phyloP scores from a whole-genome alignment of 2,888 invertebrate species.

The Strigamia crassipes region DNA sequence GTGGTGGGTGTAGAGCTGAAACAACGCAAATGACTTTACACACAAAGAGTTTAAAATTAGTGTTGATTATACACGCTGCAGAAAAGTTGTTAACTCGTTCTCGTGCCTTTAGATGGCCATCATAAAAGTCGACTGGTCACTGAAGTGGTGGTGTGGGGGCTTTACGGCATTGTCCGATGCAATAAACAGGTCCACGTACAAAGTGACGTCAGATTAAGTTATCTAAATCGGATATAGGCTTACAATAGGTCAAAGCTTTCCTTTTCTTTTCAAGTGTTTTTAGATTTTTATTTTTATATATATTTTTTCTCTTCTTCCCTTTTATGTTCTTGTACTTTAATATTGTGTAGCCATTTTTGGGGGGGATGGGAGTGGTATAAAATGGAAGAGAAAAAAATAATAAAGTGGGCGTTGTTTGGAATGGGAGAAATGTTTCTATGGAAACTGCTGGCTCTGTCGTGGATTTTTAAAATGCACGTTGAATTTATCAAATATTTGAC shows the following conservation, averaged over 20 bases:
- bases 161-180: slow-evolving; percentile 31
- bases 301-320: background rate
- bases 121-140: slow-evolving; percentile 39
- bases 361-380: background rate
- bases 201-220: slow-evolving; percentile 15
- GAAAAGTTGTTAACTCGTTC: slow-evolving; percentile 30
- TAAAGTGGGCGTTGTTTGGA: slow-evolving; percentile 10
- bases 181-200: background rate
- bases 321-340: background rate
- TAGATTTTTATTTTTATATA: background rate
- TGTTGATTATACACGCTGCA: background rate
- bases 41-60: slow-evolving; percentile 38
- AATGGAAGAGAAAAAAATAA: slow-evolving; percentile 13
- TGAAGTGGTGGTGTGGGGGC: slow-evolving; percentile 19
- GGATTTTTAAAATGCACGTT: background rate
- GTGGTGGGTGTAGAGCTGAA: background rate
- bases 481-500: background rate
- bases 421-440: background rate
- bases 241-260: background rate
- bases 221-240: slow-evolving; percentile 18
- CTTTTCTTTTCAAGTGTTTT: background rate
- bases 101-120: slow-evolving; percentile 14
- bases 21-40: background rate
- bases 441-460: background rate
- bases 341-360: slow-evolving; percentile 19